A percentile compares a stretch with the other conserved stretches of the same genome.
Conservation (phyloP, 2,797 vertebrate genomes). For the Harpagifer antarcticus region DNA sequence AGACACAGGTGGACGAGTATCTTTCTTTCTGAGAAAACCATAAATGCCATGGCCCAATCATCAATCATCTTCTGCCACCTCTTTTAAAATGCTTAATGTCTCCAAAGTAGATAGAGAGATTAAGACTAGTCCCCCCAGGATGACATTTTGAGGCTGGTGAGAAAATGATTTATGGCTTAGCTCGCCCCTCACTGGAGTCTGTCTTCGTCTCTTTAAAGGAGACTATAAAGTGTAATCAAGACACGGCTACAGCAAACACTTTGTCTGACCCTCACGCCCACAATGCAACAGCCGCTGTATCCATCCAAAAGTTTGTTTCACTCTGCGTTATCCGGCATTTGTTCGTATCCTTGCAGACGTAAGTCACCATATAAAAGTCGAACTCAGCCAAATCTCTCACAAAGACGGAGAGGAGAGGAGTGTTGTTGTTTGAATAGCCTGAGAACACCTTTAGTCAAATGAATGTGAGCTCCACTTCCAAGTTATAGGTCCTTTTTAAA, state of each 20-base stretch:
- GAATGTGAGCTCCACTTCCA: neutral
- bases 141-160: slow-evolving; percentile 71
- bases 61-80: slow-evolving; percentile 69
- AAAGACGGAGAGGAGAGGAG: slow-evolving; percentile 27
- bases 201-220: slow-evolving; percentile 56
- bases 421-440: slow-evolving; percentile 4
- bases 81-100: slow-evolving; percentile 73
- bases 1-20: slow-evolving; percentile 32
- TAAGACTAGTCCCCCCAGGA: slow-evolving; percentile 56
- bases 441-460: neutral
- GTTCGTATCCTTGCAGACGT: slow-evolving; percentile 25
- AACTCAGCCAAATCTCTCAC: neutral
- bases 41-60: slow-evolving; percentile 66
- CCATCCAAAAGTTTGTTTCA: slow-evolving; percentile 6
- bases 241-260: slow-evolving; percentile 59
- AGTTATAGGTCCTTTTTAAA: neutral
- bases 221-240: slow-evolving; percentile 71
- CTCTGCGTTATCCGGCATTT: slow-evolving; percentile 15
- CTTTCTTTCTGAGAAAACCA: slow-evolving; percentile 45
- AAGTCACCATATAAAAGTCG: slow-evolving; percentile 20
- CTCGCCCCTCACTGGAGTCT: slow-evolving; percentile 58
- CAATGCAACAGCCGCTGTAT: slow-evolving; percentile 11
- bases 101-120: slow-evolving; percentile 64
- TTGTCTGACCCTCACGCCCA: slow-evolving; percentile 64
- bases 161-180: slow-evolving; percentile 73